Evolutionary conservation across 2,113 vertebrate genomes (phyloP).

Genomic region (Solea senegalensis): DNA sequence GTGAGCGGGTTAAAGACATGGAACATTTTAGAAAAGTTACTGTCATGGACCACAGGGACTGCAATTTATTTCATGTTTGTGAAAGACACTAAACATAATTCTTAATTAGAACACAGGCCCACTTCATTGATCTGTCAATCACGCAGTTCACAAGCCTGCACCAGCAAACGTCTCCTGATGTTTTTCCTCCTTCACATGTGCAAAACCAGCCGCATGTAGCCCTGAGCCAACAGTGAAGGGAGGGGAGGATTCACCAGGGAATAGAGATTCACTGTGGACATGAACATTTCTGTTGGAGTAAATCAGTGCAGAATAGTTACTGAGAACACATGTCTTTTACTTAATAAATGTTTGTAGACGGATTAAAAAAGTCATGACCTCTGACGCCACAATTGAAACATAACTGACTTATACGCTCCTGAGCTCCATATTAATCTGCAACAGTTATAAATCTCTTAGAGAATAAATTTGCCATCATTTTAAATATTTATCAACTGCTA

Average conservation of each 20-base stretch:
- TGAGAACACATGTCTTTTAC: conserved; percentile 8
- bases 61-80: background rate
- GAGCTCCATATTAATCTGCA: background rate
- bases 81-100: conserved; percentile 22
- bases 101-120: conserved; percentile 25
- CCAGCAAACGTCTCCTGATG: background rate
- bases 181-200: conserved; percentile 52
- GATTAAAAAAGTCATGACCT: conserved; percentile 32
- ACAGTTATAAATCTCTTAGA: no score
- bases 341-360: conserved; percentile 40
- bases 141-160: conserved; percentile 9
- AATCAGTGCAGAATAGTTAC: conserved; percentile 17
- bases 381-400: conserved; percentile 20
- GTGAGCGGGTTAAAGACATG: conserved; percentile 31
- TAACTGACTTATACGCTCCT: conserved; percentile 25
- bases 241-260: conserved; percentile 14
- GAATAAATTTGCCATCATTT: no score
- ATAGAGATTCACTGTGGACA: conserved; percentile 17
- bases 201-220: conserved; percentile 15
- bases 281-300: conserved; percentile 31
- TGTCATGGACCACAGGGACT: background rate
- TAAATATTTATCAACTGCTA: no score
- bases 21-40: conserved; percentile 4
- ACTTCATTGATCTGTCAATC: conserved; percentile 36
- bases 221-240: background rate